Conservation (phyloP, 1,140 invertebrate species). For the Drosophila kanapiae region DNA sequence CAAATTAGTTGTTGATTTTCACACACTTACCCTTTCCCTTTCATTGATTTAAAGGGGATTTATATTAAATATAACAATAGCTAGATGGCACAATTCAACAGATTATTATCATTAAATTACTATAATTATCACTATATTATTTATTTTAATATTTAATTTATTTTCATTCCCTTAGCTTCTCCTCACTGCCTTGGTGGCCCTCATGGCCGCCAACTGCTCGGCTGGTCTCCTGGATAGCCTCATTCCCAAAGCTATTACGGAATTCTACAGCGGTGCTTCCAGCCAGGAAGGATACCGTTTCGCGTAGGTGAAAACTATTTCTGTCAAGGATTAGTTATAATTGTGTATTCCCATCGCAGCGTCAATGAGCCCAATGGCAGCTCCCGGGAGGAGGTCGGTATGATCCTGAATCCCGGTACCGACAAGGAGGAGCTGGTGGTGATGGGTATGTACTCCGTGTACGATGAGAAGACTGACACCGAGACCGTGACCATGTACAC, state of each 20-base stretch:
- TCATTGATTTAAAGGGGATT: no score
- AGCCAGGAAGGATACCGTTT: constrained; percentile 77
- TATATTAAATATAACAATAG: no score
- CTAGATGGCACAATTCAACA: no score
- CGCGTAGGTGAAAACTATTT: constrained; percentile 36
- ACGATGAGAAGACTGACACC: constrained; percentile 78
- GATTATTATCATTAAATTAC: neutral
- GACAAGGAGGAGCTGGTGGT: constrained; percentile 76
- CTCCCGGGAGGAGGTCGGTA: constrained; percentile 77
- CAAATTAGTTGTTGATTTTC: no score
- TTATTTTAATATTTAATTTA: neutral
- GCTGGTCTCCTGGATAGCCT: constrained; percentile 65
- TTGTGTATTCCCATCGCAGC: constrained; percentile 35
- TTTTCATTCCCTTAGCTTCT: constrained; percentile 51
- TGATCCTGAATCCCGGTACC: constrained; percentile 80
- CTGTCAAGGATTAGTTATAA: neutral
- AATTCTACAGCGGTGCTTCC: constrained; percentile 49
- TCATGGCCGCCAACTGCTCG: constrained; percentile 60
- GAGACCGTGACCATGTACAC: constrained; percentile 81
- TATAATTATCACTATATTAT: neutral
- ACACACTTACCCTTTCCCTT: no score
- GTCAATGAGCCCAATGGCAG: constrained; percentile 72
- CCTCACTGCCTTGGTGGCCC: constrained; percentile 60
- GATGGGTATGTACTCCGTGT: constrained; percentile 70
- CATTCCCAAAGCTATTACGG: constrained; percentile 47